These are phyloP conservation scores for Amazona ochrocephala DNA, from an alignment of 2,797 vertebrate species.

Conservation along the genomic window DNA sequence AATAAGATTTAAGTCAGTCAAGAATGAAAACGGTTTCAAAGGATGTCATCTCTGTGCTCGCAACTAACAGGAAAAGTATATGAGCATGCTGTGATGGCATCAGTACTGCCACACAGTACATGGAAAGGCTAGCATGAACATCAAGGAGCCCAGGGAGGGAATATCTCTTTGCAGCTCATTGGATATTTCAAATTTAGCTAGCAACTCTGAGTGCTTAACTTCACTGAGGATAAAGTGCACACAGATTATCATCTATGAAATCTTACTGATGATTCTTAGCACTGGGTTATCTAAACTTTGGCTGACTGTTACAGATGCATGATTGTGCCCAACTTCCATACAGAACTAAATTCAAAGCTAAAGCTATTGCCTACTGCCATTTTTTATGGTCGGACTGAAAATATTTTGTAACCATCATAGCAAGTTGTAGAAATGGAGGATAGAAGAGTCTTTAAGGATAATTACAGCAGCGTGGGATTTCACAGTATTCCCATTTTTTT, in stretches of 20 bases:
- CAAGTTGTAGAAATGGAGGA: neutral
- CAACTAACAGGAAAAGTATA: neutral
- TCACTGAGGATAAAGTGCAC: neutral
- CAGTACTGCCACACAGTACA: neutral
- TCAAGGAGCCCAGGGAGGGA: neutral
- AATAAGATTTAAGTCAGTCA: neutral
- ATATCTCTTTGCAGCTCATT: neutral
- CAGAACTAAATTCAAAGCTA: neutral
- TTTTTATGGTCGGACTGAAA: neutral
- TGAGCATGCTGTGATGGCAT: neutral
- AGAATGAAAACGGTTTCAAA: neutral
- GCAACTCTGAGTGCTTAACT: neutral
- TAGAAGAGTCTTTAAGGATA: constrained; percentile 23
- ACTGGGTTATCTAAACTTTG: neutral
- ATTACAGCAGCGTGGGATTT: constrained; percentile 87
- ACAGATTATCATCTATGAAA: neutral
- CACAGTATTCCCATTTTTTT: constrained; percentile 90
- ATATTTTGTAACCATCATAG: neutral
- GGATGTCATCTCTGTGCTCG: neutral
- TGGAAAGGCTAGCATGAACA: neutral
- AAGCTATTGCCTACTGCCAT: neutral
- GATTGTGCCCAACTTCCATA: neutral
- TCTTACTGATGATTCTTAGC: neutral
- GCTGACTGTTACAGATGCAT: neutral
- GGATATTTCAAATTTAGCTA: neutral